phyloP scores from a whole-genome alignment of 2,888 invertebrate species.

The Leptogaster cylindrica region DNA sequence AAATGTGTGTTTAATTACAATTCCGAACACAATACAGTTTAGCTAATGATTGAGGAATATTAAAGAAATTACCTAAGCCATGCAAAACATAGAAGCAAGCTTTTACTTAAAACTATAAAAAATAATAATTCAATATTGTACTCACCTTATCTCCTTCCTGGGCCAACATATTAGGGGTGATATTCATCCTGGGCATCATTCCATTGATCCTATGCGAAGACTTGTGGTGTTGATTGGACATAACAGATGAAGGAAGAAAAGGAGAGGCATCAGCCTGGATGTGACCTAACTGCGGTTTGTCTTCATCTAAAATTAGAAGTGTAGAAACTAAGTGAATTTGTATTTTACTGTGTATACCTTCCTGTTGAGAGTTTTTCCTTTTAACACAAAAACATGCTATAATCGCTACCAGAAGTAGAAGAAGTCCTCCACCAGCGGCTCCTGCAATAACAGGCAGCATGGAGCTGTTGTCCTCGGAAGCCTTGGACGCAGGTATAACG shows the following conservation, averaged over 20 bases:
- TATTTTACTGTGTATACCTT: slow-evolving; percentile 53
- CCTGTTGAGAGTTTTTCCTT: slow-evolving; percentile 55
- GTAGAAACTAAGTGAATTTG: not conserved
- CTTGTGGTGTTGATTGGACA: slow-evolving; percentile 53
- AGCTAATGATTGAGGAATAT: too few species aligned
- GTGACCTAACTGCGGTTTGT: slow-evolving; percentile 60
- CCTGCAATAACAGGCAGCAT: slow-evolving; percentile 59
- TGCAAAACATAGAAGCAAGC: too few species aligned
- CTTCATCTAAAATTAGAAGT: slow-evolving; percentile 53
- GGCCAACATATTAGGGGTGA: slow-evolving; percentile 61
- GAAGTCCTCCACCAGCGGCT: slow-evolving; percentile 57
- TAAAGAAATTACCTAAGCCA: too few species aligned
- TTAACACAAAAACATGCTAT: slow-evolving; percentile 58
- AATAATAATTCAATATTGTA: not conserved
- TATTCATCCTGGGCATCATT: slow-evolving; percentile 60
- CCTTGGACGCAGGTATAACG: slow-evolving; percentile 52
- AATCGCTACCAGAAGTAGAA: slow-evolving; percentile 56
- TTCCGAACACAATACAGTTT: too few species aligned
- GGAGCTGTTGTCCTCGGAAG: slow-evolving; percentile 53
- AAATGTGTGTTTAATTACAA: too few species aligned
- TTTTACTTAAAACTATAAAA: slow-evolving; percentile 1
- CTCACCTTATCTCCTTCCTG: slow-evolving; percentile 60
- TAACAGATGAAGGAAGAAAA: slow-evolving; percentile 51
- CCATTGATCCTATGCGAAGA: slow-evolving; percentile 58
- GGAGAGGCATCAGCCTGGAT: slow-evolving; percentile 60